These are phyloP conservation scores for Epinephelus malabaricus DNA, from an alignment of 2,797 vertebrate species.

Conservation along the genomic window DNA sequence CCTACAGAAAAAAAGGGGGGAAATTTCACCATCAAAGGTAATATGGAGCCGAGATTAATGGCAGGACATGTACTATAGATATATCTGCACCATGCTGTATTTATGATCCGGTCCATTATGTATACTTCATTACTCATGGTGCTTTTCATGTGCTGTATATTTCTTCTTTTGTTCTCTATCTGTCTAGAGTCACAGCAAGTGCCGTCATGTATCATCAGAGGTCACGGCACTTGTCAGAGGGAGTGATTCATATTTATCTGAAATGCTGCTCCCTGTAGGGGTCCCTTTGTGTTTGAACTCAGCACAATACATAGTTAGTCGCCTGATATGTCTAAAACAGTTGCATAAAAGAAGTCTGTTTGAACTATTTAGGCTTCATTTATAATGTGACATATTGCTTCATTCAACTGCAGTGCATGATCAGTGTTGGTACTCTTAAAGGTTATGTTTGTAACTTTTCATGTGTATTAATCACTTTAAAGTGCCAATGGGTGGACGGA, in stretches of 20 bases:
- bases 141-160: conserved; percentile 37
- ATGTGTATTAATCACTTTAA: too few species aligned
- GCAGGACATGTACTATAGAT: conserved; percentile 21
- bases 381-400: conserved; percentile 44
- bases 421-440: neutral
- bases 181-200: conserved; percentile 48
- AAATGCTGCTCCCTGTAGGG: conserved; percentile 41
- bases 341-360: conserved; percentile 32
- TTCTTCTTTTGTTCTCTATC: conserved; percentile 60
- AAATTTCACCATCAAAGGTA: conserved; percentile 45
- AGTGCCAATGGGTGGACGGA: too few species aligned
- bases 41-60: conserved; percentile 46
- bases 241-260: conserved; percentile 56
- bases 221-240: conserved; percentile 46
- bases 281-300: conserved; percentile 58
- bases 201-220: conserved; percentile 59
- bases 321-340: conserved; percentile 33
- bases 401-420: conserved; percentile 24
- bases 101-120: conserved; percentile 33
- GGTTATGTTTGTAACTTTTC: too few species aligned
- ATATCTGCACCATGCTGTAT: conserved; percentile 35
- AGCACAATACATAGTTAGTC: conserved; percentile 32
- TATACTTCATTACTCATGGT: conserved; percentile 39
- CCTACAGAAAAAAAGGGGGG: neutral
- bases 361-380: conserved; percentile 41